Evolutionary conservation across 2,797 vertebrate species (phyloP).

Genomic region (Poecilia picta): DNA sequence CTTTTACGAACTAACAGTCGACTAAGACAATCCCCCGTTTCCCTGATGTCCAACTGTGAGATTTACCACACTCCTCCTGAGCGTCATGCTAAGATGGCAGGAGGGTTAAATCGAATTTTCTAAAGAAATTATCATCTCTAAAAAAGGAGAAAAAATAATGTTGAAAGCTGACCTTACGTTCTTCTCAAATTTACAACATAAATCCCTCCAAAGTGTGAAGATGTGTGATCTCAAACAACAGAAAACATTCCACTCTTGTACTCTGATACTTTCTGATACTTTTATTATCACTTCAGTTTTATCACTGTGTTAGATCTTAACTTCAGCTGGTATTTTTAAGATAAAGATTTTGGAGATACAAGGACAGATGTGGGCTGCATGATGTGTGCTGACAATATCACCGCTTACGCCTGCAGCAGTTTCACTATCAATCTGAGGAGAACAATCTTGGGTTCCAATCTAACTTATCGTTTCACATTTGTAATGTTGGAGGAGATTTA

Average conservation of each 20-base stretch:
- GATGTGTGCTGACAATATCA: not conserved
- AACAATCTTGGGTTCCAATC: constrained; percentile 20
- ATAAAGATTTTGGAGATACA: not conserved
- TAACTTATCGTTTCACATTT: constrained; percentile 2
- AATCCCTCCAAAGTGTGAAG: not conserved
- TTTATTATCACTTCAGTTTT: not conserved
- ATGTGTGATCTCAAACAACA: not conserved
- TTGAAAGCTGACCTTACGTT: not conserved
- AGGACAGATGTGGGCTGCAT: not conserved
- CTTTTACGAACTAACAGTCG: too few relatives aligned
- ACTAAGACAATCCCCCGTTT: too few relatives aligned
- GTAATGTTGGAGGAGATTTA: not conserved
- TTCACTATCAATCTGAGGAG: constrained; percentile 3
- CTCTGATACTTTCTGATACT: not conserved
- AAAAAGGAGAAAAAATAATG: not conserved
- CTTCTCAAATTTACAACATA: not conserved
- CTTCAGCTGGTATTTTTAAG: not conserved
- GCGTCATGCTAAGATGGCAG: too few relatives aligned
- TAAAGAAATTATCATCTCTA: not conserved
- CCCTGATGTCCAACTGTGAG: too few relatives aligned
- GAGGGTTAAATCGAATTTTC: not conserved
- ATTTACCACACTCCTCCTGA: too few relatives aligned
- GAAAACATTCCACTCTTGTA: not conserved
- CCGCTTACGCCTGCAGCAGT: not conserved
- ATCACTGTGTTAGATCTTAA: constrained; percentile 1